Evolutionary conservation across 1,140 invertebrate species (phyloP), one percentile per base, ranked within the genome.

Genomic region (Lineus longissimus): DNA sequence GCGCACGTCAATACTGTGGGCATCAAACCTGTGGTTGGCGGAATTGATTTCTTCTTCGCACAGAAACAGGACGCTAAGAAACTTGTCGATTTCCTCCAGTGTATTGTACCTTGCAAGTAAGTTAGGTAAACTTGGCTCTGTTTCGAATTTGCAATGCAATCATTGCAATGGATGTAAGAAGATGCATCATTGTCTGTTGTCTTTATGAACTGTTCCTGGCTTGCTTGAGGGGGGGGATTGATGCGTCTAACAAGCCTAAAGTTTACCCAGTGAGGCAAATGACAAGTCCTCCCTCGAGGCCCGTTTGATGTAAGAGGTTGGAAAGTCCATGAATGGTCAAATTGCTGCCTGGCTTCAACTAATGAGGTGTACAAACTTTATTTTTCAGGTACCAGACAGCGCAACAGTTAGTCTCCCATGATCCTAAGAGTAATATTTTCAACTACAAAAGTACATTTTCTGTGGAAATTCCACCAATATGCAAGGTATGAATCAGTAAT

Each of bases 361-460:
- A 15, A 36, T 36, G 33, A 36, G 6, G 33, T 36, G 4, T 36
- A 7, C 6, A 36, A 7, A 15, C 17, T 43, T 43, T 62, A 55
- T 65, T 51, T 62, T 89, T 88, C 73, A 89, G 90, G 75, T 91
- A 89, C 78, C 87, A 91, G 63, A 89, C 91, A 72, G 95, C 95
- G 0, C 95, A 98, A 80, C 94, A 97, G 75, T 84, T 99, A 13
- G 91, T 99, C 69, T 98, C 96, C 1, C 96, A 99, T 76, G 97
- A 99, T 82, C 91, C 93, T 33, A 93, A 95, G 78, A 98, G 91
- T 76, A 99, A 99, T 77, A 88, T 90, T 36, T 98, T 93, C 81
- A 98, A 98, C 81, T 99, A 98, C 81, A 99, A 99, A 82, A 73
- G 82, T 64, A 85, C 81, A 61, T 87, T 79, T 72, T 92, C 91